Conservation (phyloP, 2,888 invertebrate genomes). For the Stratiomys singularior region DNA sequence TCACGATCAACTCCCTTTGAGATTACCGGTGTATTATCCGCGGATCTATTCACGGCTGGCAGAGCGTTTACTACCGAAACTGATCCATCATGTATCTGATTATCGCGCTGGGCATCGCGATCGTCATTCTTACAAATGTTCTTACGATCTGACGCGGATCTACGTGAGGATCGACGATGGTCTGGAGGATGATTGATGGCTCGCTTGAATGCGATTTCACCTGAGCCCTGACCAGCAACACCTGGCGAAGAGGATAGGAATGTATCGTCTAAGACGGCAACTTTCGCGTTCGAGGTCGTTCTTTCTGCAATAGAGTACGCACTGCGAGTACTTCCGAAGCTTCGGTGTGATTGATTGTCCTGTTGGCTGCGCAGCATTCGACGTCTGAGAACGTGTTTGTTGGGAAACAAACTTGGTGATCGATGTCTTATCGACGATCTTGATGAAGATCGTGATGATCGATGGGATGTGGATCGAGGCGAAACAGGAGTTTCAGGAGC, state of each 20-base stretch:
- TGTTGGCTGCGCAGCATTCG: slow-evolving; percentile 27
- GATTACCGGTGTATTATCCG: slow-evolving; percentile 47
- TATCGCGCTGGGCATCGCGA: slow-evolving; percentile 21
- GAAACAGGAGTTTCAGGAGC: slow-evolving; percentile 46
- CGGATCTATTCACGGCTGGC: slow-evolving; percentile 51
- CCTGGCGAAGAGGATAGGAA: slow-evolving; percentile 57
- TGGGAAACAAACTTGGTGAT: slow-evolving; percentile 39
- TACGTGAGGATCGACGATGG: slow-evolving; percentile 28
- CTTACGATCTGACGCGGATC: neutral
- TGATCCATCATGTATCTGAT: neutral
- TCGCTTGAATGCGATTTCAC: slow-evolving; percentile 29
- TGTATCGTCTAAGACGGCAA: slow-evolving; percentile 65
- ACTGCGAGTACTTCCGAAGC: slow-evolving; percentile 47
- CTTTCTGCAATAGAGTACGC: slow-evolving; percentile 51
- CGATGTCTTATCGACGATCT: slow-evolving; percentile 34
- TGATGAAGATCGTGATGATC: slow-evolving; percentile 36
- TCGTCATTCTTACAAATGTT: slow-evolving; percentile 18
- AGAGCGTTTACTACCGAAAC: slow-evolving; percentile 3
- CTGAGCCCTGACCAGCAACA: neutral
- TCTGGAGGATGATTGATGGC: slow-evolving; percentile 23
- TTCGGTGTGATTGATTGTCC: slow-evolving; percentile 52
- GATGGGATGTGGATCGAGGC: slow-evolving; percentile 47
- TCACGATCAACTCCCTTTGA: slow-evolving; percentile 39
- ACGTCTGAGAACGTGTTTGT: slow-evolving; percentile 34
- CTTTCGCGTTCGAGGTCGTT: slow-evolving; percentile 57